Base-by-base conservation (phyloP, 2,888 invertebrate species). In the Volucella inflata region DNA sequence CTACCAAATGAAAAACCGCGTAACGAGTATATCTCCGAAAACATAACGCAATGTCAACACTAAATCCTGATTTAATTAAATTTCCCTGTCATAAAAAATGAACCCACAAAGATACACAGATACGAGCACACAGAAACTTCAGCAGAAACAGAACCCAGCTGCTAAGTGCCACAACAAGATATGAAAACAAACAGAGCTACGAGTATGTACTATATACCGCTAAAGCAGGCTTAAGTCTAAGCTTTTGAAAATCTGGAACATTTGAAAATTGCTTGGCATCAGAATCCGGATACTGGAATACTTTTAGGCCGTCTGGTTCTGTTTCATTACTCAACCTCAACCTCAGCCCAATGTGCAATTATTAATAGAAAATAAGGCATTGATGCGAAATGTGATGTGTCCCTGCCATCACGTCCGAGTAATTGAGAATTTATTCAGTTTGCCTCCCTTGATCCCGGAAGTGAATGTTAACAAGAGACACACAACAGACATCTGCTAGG, bases 51-150 rank as follows among this genome's bases (percentile, higher is more conserved):
- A 80, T 80, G 75, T 80, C 80, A 80, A 76, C 84, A 84, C 80
- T 80, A 80, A 80, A 85, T 80, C 75, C 84, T 80, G 84, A 71
- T 85, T 85, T 85, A 85, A 85, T 85, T 85, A 85, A 85, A 85
- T 67, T 85, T 60, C 53, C 59, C 51, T 30, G 30, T 6, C 30
- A 30, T 30, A 30, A 30, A 30, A 30, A 68, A 70, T 12, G 75
- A 64, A 51, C n/a, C 46, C 17, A 51, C 36, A 30, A 44, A 68
- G 48, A 68, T 40, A 48, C 42, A 46, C 57, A 50, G 21, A 30
- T 30, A 6, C 6, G 6, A 30, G 6, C 6, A 30, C 30, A 30
- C 6, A 30, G 6, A 30, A 30, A 30, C 4, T 30, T 30, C 30
- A 30, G 30, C 30, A 30, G 6, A 30, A 30, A 30, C 6, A 30